Conservation (phyloP, 2,797 vertebrate species). For the Fundulus diaphanus region DNA sequence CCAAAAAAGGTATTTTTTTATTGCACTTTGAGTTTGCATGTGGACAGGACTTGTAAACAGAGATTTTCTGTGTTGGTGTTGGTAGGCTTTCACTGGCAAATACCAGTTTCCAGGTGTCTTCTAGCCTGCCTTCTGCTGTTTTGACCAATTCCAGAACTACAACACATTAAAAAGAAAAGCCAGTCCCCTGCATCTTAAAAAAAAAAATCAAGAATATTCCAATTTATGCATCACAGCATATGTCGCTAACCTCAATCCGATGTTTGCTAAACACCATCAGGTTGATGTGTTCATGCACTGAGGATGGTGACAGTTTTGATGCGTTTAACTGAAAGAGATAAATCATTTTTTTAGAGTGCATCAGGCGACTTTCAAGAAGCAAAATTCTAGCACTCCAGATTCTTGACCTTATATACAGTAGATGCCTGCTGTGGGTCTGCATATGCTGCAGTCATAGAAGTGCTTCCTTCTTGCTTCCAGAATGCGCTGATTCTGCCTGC, state of each 20-base stretch:
- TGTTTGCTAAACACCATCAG: not conserved
- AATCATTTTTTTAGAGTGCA: no score
- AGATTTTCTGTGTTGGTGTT: not conserved
- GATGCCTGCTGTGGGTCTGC: not conserved
- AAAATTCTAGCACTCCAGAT: not conserved
- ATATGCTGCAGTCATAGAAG: constrained; percentile 7
- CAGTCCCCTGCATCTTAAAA: not conserved
- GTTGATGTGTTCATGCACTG: not conserved
- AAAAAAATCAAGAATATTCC: not conserved
- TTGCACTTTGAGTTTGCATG: not conserved
- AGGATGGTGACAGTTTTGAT: not conserved
- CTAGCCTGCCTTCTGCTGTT: not conserved
- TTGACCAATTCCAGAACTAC: not conserved
- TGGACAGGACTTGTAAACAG: not conserved
- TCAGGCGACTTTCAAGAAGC: not conserved
- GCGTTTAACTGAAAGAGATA: not conserved
- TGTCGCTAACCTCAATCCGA: not conserved
- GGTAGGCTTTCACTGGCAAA: not conserved
- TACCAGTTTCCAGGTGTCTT: not conserved
- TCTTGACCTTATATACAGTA: not conserved
- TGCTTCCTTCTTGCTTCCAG: not conserved
- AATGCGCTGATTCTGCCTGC: constrained; percentile 31
- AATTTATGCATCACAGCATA: not conserved
- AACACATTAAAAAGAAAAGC: not conserved
- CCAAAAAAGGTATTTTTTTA: not conserved